These are phyloP conservation scores for Turritopsis rubra DNA, from an alignment of 30 jellyfish, hydroid and myxozoan genomes.

Conservation along the genomic window DNA sequence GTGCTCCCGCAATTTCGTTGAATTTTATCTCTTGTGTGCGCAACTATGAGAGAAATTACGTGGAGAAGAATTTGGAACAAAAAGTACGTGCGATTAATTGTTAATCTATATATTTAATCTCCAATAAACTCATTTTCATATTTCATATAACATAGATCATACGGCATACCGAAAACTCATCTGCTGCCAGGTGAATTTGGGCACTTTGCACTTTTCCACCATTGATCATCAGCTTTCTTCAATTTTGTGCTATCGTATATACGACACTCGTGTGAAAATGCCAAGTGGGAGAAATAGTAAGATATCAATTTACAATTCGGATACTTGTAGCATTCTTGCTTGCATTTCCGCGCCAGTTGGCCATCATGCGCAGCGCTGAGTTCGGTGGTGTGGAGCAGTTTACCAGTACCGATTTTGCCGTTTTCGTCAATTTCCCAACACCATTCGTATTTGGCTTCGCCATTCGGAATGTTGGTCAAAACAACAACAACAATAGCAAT, in stretches of 20 bases:
- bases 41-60: no score
- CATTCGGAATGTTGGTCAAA: neutral
- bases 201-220: neutral
- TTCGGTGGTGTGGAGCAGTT: neutral
- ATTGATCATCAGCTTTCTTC: neutral
- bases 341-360: neutral
- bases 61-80: no score
- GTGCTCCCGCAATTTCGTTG: no score
- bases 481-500: neutral
- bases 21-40: no score
- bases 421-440: neutral
- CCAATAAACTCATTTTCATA: no score
- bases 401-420: neutral
- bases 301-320: neutral
- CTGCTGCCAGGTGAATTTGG: neutral
- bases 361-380: neutral
- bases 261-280: neutral
- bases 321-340: neutral
- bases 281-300: neutral
- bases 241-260: neutral
- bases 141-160: no score
- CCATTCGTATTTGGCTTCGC: neutral
- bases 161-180: no score
- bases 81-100: no score
- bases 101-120: no score